Evolutionary conservation across 2,113 vertebrate genomes (phyloP).

Genomic region (Proteles cristata): DNA sequence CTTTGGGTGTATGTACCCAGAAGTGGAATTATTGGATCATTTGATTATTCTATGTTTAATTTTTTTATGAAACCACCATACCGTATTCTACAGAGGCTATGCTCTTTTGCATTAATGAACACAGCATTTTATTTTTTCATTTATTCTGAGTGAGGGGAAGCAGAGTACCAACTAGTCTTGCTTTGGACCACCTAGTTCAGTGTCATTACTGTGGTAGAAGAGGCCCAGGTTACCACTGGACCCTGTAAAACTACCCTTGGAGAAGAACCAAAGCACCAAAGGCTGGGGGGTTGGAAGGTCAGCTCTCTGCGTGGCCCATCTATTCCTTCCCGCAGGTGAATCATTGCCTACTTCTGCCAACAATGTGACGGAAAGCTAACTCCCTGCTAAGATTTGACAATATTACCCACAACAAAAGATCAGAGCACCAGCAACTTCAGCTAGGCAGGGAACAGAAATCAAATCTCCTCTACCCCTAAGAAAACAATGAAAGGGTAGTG

Average conservation of each 20-base stretch:
- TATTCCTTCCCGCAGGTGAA: neutral
- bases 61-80: neutral
- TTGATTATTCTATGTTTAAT: no score
- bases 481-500: no score
- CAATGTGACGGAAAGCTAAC: neutral
- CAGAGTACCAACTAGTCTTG: neutral
- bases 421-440: neutral
- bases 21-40: neutral
- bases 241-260: neutral
- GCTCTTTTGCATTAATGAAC: neutral
- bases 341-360: neutral
- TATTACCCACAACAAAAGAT: neutral
- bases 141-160: neutral
- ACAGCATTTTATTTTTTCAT: neutral
- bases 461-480: neutral
- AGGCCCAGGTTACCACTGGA: neutral
- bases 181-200: neutral
- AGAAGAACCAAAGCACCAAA: neutral
- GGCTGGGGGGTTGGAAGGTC: neutral
- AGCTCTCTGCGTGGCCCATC: no score
- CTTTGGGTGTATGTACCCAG: neutral
- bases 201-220: neutral
- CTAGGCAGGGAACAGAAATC: neutral
- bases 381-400: neutral
- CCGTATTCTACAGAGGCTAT: neutral